Evolutionary conservation across 2,888 invertebrate genomes (phyloP).

Genomic region (Strigamia maritima): DNA sequence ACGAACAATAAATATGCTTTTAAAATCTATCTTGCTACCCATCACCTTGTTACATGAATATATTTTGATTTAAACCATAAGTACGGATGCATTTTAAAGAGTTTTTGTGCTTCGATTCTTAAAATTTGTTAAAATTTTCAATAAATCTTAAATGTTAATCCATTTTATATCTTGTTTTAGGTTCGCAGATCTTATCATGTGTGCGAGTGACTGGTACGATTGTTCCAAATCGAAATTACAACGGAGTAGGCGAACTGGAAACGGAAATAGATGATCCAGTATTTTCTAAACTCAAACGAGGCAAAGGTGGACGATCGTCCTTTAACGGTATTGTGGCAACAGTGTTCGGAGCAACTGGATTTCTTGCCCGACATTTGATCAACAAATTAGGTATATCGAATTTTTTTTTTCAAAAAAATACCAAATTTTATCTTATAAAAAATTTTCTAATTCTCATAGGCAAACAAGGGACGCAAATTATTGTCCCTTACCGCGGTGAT

Average conservation of each 20-base stretch:
- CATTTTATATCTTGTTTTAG: neutral
- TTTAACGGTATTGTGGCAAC: constrained; percentile 98
- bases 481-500: constrained; percentile 89
- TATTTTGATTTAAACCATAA: neutral
- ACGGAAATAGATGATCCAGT: neutral
- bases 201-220: neutral
- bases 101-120: neutral
- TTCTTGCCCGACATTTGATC: constrained; percentile 80
- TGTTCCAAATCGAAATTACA: constrained; percentile 15
- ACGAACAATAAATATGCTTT: neutral
- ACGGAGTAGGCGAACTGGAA: neutral
- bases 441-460: constrained; percentile 43
- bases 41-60: neutral
- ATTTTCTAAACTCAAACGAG: constrained; percentile 45
- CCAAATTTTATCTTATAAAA: too few relatives aligned
- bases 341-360: constrained; percentile 91
- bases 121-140: neutral
- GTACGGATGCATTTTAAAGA: neutral
- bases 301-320: constrained; percentile 75
- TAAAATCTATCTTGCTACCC: neutral
- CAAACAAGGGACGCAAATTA: constrained; percentile 63
- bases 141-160: neutral
- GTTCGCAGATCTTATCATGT: neutral
- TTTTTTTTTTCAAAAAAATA: too few relatives aligned
- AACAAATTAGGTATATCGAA: constrained; percentile 69